Conservation (phyloP, 2,113 vertebrate genomes). For the Benitochromis conjunctus region DNA sequence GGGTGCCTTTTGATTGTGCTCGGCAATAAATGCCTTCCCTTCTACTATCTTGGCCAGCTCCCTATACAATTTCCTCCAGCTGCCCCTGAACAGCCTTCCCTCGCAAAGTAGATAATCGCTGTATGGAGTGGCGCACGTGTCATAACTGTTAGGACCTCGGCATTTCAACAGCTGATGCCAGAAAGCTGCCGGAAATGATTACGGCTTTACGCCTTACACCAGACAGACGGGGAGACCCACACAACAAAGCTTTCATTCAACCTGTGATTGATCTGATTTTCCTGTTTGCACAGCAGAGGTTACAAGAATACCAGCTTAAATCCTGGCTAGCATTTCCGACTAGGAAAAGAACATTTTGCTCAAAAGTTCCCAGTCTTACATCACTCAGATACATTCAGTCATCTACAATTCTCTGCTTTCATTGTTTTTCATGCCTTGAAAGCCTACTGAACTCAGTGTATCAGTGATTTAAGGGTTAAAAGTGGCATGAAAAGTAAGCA, state of each 20-base stretch:
- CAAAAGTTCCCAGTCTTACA: background rate
- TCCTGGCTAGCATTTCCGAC: background rate
- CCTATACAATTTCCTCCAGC: background rate
- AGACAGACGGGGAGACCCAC: constrained; percentile 17
- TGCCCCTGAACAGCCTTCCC: background rate
- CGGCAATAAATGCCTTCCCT: background rate
- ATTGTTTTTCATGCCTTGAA: background rate
- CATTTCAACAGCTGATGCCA: constrained; percentile 4
- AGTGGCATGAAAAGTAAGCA: background rate
- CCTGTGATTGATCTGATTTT: constrained; percentile 36
- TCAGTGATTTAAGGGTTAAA: background rate
- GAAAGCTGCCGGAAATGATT: constrained; percentile 50
- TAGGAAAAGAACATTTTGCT: background rate
- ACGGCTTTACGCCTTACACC: constrained; percentile 19
- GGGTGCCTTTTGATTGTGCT: background rate
- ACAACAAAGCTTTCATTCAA: constrained; percentile 31
- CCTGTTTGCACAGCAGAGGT: constrained; percentile 14
- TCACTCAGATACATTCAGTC: background rate
- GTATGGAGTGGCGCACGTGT: background rate
- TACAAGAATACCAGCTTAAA: background rate
- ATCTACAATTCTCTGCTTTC: background rate
- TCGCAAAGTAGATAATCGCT: constrained; percentile 9
- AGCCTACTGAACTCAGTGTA: background rate
- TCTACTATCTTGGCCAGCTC: background rate
- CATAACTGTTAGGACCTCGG: background rate